These are phyloP conservation scores for Plestiodon gilberti DNA, from an alignment of 2,113 vertebrate species.

Conservation along the genomic window DNA sequence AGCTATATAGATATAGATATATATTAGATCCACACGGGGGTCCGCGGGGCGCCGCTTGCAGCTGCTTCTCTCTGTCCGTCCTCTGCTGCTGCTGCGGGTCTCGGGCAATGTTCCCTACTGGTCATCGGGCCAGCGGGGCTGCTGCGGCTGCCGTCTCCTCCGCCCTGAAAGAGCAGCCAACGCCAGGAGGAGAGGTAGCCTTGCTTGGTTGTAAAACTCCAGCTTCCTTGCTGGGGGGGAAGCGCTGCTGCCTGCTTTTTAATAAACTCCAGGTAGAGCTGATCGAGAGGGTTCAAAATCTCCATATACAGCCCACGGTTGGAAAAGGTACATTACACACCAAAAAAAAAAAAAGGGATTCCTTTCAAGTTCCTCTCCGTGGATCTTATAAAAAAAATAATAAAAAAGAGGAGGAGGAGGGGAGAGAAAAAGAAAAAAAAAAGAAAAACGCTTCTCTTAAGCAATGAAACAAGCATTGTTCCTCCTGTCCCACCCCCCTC, in stretches of 20 bases:
- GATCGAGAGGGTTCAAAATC: slow-evolving; percentile 77
- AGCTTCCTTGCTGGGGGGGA: slow-evolving; percentile 59
- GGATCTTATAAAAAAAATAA: slow-evolving; percentile 80
- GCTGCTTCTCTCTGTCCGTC: neutral
- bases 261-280: slow-evolving; percentile 75
- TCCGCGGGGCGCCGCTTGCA: too few relatives aligned
- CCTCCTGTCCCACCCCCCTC: slow-evolving; percentile 75
- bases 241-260: slow-evolving; percentile 57
- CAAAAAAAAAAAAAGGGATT: slow-evolving; percentile 28
- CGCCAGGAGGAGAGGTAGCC: slow-evolving; percentile 53
- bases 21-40: slow-evolving; percentile 56
- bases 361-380: slow-evolving; percentile 78
- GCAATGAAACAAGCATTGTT: slow-evolving; percentile 95
- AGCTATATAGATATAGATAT: too few relatives aligned
- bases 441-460: slow-evolving; percentile 60
- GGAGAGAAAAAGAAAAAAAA: slow-evolving; percentile 46
- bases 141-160: too few relatives aligned
- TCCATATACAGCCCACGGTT: slow-evolving; percentile 88
- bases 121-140: slow-evolving; percentile 55
- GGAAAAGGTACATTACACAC: slow-evolving; percentile 80
- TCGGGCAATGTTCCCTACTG: slow-evolving; percentile 59
- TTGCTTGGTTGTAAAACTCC: slow-evolving; percentile 75
- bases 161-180: slow-evolving; percentile 55
- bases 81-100: neutral
- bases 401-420: slow-evolving; percentile 49